Evolutionary conservation across 2,113 vertebrate genomes (phyloP).

Genomic region (Taurulus bubalis): DNA sequence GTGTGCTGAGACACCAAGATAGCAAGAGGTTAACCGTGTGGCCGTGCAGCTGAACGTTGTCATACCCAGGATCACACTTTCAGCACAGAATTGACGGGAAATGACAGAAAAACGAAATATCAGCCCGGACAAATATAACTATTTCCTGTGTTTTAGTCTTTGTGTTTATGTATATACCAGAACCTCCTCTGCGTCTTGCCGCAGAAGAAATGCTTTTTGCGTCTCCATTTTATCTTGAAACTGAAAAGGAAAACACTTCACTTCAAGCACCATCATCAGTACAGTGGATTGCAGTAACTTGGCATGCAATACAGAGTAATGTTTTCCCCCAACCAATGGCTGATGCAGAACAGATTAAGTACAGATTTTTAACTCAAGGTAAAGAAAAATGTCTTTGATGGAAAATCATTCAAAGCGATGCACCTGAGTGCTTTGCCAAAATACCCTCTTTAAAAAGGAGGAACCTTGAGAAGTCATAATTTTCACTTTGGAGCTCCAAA

Average conservation of each 20-base stretch:
- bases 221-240: conserved; percentile 25
- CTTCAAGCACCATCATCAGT: conserved; percentile 46
- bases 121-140: background rate
- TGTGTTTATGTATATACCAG: background rate
- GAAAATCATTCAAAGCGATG: conserved; percentile 63
- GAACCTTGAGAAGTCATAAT: conserved; percentile 72
- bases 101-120: conserved; percentile 1
- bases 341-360: conserved; percentile 57
- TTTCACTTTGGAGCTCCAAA: conserved; percentile 56
- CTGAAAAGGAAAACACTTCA: conserved; percentile 68
- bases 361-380: conserved; percentile 65
- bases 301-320: conserved; percentile 33
- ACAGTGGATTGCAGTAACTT: conserved; percentile 31
- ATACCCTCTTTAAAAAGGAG: conserved; percentile 56
- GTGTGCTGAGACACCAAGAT: conserved; percentile 10
- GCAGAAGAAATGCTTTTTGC: conserved; percentile 22
- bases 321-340: conserved; percentile 44
- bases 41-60: conserved; percentile 13
- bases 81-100: background rate
- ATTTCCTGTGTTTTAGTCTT: conserved; percentile 7
- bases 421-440: conserved; percentile 56
- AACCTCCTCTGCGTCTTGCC: background rate
- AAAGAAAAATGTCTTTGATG: conserved; percentile 56
- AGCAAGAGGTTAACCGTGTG: conserved; percentile 27
- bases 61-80: conserved; percentile 3